Base-by-base conservation (phyloP, 2,888 invertebrate genomes). In the Philereme vetulata region DNA sequence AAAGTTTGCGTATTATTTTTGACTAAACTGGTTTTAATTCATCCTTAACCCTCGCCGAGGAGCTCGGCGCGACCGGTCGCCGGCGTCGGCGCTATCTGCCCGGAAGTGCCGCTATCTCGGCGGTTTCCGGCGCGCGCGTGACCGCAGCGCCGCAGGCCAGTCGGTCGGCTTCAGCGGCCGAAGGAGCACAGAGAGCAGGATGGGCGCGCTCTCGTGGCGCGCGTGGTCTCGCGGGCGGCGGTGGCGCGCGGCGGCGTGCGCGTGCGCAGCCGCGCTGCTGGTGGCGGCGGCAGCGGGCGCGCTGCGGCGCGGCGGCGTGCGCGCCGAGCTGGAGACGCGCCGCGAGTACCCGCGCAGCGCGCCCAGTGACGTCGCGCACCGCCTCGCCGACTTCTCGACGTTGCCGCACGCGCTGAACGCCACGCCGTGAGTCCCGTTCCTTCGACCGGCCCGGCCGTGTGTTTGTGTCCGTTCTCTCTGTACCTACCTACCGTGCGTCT, bases 371-470 rank as follows among this genome's bases (percentile, higher is more conserved):
- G 71, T 83, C 40, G 82, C 83, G 57, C 81, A 82, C 64, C 74
- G 72, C 62, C 83, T 87, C 54, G 84, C 86, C 4, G 86, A 86
- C 75, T 84, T 84, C 63, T 56, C 68, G 71, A 72, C 81, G 58
- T 78, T 82, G 51, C 77, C 81, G 43, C 73, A 71, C 5, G 68
- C 21, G 56, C 69, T 62, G 9, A 62, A 51, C 40, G 7, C 40
- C 36, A 10, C 43, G 49, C 60, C 60, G 60, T 60, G 10, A 48
- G 60, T 60, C 8, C n/a, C 3, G 4, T 6, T 7, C 33, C 35
- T 8, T 10, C 21, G 32, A 21, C 53, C 4, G 9, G 11, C 32
- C 4, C 11, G 34, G 4, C 8, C 36, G 4, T 5, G 9, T 7
- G 21, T 0, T n/a, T n/a, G n/a, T n/a, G n/a, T n/a, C n/a, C 49